phyloP scores from a whole-genome alignment of 2,113 vertebrate genomes.

The Boleophthalmus pectinirostris region DNA sequence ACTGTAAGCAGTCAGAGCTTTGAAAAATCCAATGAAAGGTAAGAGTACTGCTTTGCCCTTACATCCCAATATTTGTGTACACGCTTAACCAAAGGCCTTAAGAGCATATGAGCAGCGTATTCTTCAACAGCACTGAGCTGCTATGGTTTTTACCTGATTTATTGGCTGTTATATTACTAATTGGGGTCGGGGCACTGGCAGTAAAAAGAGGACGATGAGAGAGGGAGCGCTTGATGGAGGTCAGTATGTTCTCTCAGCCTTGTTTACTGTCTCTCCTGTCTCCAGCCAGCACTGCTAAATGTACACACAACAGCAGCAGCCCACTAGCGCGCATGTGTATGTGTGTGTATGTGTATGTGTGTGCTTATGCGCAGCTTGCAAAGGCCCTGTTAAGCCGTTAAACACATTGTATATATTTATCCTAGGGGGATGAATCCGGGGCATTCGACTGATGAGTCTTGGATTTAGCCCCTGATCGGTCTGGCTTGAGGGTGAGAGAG shows the following conservation, averaged over 20 bases:
- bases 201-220: constrained; percentile 29
- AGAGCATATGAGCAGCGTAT: constrained; percentile 1
- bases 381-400: constrained; percentile 53
- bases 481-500: constrained; percentile 38
- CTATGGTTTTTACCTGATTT: constrained; percentile 37
- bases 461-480: constrained; percentile 64
- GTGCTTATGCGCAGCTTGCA: constrained; percentile 12
- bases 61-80: constrained; percentile 12
- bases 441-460: constrained; percentile 69
- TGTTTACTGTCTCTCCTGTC: constrained; percentile 64
- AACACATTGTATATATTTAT: constrained; percentile 73
- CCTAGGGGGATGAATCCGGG: constrained; percentile 57
- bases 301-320: constrained; percentile 37
- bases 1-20: no score
- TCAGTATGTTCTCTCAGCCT: constrained; percentile 57
- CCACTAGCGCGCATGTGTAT: constrained; percentile 6
- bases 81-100: background rate
- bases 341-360: background rate
- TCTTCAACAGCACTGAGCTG: background rate
- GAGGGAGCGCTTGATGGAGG: constrained; percentile 38
- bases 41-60: background rate
- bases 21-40: no score
- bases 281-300: constrained; percentile 48
- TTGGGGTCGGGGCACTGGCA: constrained; percentile 28
- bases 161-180: constrained; percentile 39